Evolutionary conservation across 2,113 vertebrate species (phyloP).

Genomic region (Caretta caretta): DNA sequence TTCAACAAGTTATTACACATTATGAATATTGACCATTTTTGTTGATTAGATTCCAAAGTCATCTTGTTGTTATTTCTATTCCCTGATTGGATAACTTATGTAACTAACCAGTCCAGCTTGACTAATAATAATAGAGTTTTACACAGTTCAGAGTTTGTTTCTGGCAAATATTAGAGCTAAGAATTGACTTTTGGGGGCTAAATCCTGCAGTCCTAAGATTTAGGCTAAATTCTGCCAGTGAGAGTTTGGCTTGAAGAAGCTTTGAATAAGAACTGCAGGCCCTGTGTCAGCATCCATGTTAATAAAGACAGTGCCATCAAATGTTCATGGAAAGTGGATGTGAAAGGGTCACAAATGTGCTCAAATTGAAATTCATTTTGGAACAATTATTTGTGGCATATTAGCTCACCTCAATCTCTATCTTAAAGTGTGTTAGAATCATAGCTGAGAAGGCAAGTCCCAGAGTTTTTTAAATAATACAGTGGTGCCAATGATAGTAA

Average conservation of each 20-base stretch:
- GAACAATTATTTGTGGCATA: neutral
- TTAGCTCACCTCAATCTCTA: neutral
- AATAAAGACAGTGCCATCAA: neutral
- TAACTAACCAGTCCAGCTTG: neutral
- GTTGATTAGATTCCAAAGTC: neutral
- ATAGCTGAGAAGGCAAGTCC: neutral
- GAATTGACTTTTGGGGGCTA: neutral
- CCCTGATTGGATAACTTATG: neutral
- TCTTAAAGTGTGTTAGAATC: neutral
- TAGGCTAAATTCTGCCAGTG: too few relatives aligned
- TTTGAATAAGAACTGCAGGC: too few relatives aligned
- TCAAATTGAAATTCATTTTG: neutral
- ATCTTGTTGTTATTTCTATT: neutral
- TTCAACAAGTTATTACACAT: neutral
- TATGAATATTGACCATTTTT: neutral
- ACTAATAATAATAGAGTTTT: neutral
- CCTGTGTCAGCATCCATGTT: neutral
- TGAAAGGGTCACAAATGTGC: neutral
- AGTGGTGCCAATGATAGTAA: slow-evolving; percentile 15
- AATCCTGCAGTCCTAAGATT: neutral
- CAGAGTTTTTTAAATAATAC: slow-evolving; percentile 19
- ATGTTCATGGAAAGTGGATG: neutral
- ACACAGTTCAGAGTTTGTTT: neutral
- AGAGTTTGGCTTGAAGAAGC: too few relatives aligned
- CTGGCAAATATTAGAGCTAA: neutral